Conservation (phyloP, 2,113 vertebrate species). For the Indri indri region DNA sequence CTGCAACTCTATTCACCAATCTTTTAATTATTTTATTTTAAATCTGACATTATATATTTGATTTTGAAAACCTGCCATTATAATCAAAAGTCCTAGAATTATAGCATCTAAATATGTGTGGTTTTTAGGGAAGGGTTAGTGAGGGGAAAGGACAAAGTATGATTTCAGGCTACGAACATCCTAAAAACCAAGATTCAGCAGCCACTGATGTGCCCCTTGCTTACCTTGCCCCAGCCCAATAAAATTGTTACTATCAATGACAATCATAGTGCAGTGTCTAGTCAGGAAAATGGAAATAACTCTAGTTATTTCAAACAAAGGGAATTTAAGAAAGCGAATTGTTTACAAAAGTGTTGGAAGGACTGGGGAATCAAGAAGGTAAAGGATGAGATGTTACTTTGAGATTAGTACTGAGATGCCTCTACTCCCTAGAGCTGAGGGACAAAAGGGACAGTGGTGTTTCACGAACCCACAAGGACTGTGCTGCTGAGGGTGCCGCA, state of each 20-base stretch:
- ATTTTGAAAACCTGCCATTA: background rate
- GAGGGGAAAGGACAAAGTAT: background rate
- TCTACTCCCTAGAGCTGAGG: background rate
- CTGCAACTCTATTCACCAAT: background rate
- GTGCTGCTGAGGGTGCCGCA: background rate
- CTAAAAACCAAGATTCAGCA: background rate
- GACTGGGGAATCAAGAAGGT: background rate
- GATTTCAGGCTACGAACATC: background rate
- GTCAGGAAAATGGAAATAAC: background rate
- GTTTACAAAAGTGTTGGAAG: background rate
- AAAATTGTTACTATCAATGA: background rate
- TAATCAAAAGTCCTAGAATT: background rate
- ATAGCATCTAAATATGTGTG: background rate
- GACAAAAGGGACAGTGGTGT: background rate
- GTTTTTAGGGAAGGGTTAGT: background rate
- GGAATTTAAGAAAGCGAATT: background rate
- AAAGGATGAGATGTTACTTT: background rate
- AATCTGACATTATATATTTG: background rate
- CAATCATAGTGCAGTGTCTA: background rate
- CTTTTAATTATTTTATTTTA: background rate
- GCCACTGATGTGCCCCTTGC: background rate
- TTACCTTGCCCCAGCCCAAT: background rate
- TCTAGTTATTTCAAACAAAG: background rate
- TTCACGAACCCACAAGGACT: background rate
- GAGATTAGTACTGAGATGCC: background rate